These are phyloP conservation scores for Luperina testacea DNA, from an alignment of 2,888 invertebrate species.

Conservation along the genomic window DNA sequence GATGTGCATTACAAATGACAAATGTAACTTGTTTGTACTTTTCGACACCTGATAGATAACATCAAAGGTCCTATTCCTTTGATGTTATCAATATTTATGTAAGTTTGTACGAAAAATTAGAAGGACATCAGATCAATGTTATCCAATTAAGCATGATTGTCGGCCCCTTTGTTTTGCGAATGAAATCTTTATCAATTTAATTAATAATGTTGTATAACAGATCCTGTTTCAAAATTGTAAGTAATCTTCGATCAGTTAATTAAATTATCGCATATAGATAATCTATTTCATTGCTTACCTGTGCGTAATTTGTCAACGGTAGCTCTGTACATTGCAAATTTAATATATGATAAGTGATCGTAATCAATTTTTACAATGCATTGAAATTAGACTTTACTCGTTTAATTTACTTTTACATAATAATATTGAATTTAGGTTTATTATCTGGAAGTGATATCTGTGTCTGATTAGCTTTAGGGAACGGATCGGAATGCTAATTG, in stretches of 20 bases:
- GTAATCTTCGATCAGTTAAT: slow-evolving; percentile 59
- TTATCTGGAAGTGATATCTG: slow-evolving; percentile 52
- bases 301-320: slow-evolving; percentile 53
- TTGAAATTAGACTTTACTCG: slow-evolving; percentile 36
- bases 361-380: slow-evolving; percentile 58
- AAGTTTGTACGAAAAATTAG: slow-evolving; percentile 22
- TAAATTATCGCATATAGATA: slow-evolving; percentile 54
- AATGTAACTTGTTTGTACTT: neutral
- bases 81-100: slow-evolving; percentile 25
- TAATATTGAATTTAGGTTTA: slow-evolving; percentile 18
- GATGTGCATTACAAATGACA: neutral
- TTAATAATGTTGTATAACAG: slow-evolving; percentile 66
- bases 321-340: slow-evolving; percentile 55
- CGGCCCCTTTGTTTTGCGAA: slow-evolving; percentile 50
- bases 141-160: slow-evolving; percentile 46
- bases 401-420: slow-evolving; percentile 40
- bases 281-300: slow-evolving; percentile 46
- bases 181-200: slow-evolving; percentile 59
- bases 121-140: slow-evolving; percentile 47
- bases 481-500: neutral
- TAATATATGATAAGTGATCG: slow-evolving; percentile 55
- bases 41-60: neutral
- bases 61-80: neutral
- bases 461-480: slow-evolving; percentile 43
- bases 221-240: slow-evolving; percentile 53